Evolutionary conservation across 2,797 vertebrate species (phyloP).

Genomic region (Gymnothorax javanicus): DNA sequence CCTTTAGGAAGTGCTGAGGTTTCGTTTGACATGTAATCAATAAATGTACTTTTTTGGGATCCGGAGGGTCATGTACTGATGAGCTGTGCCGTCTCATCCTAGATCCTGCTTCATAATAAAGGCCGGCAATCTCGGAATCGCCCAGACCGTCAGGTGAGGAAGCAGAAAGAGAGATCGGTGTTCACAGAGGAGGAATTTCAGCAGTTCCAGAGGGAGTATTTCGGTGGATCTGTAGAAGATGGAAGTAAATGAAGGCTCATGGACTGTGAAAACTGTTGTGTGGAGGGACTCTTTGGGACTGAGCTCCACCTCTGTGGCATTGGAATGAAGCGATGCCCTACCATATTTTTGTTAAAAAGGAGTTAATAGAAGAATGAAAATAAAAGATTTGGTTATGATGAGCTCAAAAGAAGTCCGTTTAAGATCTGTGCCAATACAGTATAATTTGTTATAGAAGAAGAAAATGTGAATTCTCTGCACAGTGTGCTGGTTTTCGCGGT

Average conservation of each 20-base stretch:
- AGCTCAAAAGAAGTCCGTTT: neutral
- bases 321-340: neutral
- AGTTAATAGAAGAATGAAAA: neutral
- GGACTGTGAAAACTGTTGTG: neutral
- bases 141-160: conserved; percentile 33
- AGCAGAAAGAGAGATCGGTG: conserved; percentile 54
- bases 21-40: too few species aligned
- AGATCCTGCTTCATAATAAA: conserved; percentile 64
- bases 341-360: neutral
- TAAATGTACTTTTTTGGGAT: neutral
- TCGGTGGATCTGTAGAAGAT: conserved; percentile 64
- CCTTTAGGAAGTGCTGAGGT: too few species aligned
- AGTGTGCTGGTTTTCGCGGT: neutral
- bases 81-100: neutral
- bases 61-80: neutral
- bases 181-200: conserved; percentile 76
- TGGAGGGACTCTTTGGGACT: neutral
- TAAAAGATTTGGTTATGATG: neutral
- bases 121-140: conserved; percentile 66
- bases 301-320: neutral
- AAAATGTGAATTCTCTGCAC: neutral
- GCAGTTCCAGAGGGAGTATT: conserved; percentile 77
- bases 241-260: conserved; percentile 32
- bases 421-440: neutral
- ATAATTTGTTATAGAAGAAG: neutral